Conservation (phyloP, 2,113 vertebrate species). For the Paradoxurus hermaphroditus region DNA sequence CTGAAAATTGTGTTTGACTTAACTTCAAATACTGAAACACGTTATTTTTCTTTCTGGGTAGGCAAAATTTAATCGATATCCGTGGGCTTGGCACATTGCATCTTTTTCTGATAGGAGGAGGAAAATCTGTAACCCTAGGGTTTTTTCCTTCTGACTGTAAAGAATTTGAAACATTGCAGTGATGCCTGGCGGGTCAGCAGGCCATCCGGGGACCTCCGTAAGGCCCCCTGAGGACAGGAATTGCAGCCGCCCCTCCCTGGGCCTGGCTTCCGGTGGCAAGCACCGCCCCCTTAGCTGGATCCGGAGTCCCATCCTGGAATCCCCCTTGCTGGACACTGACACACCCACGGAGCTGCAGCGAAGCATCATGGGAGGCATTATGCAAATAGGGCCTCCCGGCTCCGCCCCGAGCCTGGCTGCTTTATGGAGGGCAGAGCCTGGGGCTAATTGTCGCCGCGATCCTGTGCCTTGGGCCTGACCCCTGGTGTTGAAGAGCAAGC, state of each 20-base stretch:
- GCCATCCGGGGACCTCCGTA: not conserved
- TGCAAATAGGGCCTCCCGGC: slow-evolving; percentile 17
- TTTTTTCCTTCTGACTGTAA: not conserved
- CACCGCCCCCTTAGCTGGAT: not conserved
- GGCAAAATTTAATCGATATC: not conserved
- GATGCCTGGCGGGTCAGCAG: not conserved
- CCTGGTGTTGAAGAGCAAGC: slow-evolving; percentile 52
- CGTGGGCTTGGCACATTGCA: not conserved
- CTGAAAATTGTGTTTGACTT: not conserved
- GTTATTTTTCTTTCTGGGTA: not conserved
- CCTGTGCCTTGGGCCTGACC: slow-evolving; percentile 68
- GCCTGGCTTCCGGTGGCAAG: not conserved
- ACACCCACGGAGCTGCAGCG: not conserved
- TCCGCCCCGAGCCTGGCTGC: slow-evolving; percentile 23
- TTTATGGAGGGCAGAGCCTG: not conserved
- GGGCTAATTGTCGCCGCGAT: slow-evolving; percentile 64
- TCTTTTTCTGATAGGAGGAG: not conserved
- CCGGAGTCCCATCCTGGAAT: not conserved
- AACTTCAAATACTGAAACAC: not conserved
- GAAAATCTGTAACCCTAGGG: not conserved
- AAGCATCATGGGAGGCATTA: not conserved
- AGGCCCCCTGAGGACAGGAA: not conserved
- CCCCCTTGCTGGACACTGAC: not conserved
- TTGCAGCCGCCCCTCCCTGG: rapidly evolving
- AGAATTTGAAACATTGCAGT: not conserved